Evolutionary conservation across 2,888 invertebrate genomes (phyloP).

Genomic region (Caenorhabditis sinica): DNA sequence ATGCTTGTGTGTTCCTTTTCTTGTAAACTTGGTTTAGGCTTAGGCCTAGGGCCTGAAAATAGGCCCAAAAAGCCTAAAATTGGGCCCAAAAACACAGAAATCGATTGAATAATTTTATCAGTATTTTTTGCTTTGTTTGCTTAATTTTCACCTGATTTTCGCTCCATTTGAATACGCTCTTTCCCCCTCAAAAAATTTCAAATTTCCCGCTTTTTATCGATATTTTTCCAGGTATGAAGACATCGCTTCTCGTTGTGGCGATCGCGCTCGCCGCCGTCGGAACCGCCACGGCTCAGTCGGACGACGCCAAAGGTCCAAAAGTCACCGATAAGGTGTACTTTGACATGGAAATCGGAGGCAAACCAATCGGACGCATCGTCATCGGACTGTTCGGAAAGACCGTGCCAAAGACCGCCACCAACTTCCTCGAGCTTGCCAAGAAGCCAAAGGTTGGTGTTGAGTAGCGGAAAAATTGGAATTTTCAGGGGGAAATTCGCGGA

Average conservation of each 20-base stretch:
- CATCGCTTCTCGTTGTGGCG: conserved; percentile 27
- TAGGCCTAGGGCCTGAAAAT: background rate
- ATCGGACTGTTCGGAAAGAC: conserved; percentile 93
- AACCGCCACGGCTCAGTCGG: conserved; percentile 51
- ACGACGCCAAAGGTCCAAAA: conserved; percentile 81
- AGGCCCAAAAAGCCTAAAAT: no score
- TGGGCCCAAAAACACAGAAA: no score
- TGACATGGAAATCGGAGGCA: conserved; percentile 89
- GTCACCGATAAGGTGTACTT: conserved; percentile 86
- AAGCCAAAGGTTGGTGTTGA: conserved; percentile 79
- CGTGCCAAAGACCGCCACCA: conserved; percentile 91
- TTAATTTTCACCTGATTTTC: background rate
- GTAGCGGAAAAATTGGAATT: no score
- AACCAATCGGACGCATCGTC: conserved; percentile 89
- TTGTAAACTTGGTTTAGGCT: conserved; percentile 2
- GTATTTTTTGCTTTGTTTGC: background rate
- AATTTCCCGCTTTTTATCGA: no score
- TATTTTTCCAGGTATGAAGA: conserved; percentile 40
- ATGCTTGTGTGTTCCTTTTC: conserved; percentile 3
- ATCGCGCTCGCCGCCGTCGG: conserved; percentile 26
- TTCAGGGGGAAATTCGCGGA: no score
- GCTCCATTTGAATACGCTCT: background rate
- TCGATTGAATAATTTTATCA: no score
- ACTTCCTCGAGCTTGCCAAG: conserved; percentile 90
- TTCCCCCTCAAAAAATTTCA: no score